Conservation (phyloP, 2,113 vertebrate species). For the Coptodon bakossiorum region DNA sequence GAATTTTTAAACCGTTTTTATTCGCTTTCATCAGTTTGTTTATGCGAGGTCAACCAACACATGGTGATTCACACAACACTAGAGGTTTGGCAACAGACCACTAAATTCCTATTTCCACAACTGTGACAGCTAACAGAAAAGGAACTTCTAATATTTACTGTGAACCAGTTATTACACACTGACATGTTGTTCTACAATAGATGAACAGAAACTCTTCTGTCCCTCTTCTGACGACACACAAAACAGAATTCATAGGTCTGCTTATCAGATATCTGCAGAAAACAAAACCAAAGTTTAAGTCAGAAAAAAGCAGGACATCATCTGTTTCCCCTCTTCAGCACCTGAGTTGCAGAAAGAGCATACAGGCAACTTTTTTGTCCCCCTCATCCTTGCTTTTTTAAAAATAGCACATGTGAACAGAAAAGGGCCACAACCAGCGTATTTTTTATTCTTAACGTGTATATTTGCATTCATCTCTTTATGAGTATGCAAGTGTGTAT, state of each 20-base stretch:
- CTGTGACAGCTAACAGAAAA: neutral
- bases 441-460: neutral
- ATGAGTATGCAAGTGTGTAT: neutral
- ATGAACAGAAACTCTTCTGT: neutral
- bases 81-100: rapidly evolving
- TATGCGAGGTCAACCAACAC: neutral
- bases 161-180: neutral
- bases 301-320: neutral
- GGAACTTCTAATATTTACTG: neutral
- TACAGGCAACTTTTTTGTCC: neutral
- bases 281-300: neutral
- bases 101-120: neutral
- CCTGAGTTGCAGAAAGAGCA: neutral
- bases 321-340: neutral
- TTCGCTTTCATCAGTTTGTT: neutral
- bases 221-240: neutral
- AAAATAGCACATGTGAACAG: neutral
- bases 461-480: neutral
- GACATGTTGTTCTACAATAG: neutral
- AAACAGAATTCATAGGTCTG: neutral
- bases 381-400: neutral
- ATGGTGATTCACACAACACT: neutral
- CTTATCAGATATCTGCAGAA: neutral
- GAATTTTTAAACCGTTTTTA: neutral
- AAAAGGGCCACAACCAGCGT: neutral